phyloP scores from a whole-genome alignment of 2,888 invertebrate species.

The Ametastegia equiseti region DNA sequence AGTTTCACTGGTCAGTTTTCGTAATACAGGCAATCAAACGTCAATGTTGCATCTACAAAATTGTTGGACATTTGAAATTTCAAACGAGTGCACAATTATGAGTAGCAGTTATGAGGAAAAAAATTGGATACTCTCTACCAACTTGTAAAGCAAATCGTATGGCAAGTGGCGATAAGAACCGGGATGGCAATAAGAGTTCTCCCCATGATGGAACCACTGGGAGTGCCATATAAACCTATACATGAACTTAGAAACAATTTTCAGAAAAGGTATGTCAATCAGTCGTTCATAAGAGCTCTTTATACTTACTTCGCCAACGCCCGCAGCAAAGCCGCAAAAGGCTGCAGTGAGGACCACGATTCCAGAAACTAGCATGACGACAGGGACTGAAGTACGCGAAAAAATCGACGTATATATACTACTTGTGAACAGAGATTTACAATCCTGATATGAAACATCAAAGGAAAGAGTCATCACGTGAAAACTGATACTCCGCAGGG shows the following conservation, averaged over 20 bases:
- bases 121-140: too few relatives aligned
- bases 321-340: not conserved
- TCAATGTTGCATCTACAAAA: too few relatives aligned
- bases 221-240: not conserved
- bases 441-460: not conserved
- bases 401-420: not conserved
- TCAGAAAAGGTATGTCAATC: not conserved
- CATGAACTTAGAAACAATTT: not conserved
- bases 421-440: not conserved
- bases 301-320: constrained; percentile 19
- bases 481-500: constrained; percentile 5
- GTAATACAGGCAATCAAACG: too few relatives aligned
- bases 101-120: too few relatives aligned
- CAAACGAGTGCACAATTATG: too few relatives aligned
- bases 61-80: too few relatives aligned
- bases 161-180: too few relatives aligned
- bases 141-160: too few relatives aligned
- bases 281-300: not conserved
- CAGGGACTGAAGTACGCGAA: not conserved
- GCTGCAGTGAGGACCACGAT: not conserved
- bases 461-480: not conserved
- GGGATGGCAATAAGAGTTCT: too few relatives aligned
- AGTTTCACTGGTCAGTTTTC: too few relatives aligned
- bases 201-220: too few relatives aligned
- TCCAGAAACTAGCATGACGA: constrained; percentile 6